These are phyloP conservation scores for Amphiduros pacificus DNA, from an alignment of 2,888 invertebrate species.

Conservation along the genomic window DNA sequence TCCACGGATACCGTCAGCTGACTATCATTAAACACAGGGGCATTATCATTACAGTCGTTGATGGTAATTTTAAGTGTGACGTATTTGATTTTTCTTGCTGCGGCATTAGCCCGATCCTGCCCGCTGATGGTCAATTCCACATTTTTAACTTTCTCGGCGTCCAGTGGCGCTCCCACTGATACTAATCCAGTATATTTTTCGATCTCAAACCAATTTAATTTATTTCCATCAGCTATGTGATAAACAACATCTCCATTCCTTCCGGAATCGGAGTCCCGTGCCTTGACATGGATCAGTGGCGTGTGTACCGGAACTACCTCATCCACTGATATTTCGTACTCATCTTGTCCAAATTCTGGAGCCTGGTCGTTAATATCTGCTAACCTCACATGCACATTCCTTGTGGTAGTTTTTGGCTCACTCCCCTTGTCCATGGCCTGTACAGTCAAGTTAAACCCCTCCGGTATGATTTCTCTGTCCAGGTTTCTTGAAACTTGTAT, in stretches of 20 bases:
- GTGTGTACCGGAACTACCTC: conserved; percentile 89
- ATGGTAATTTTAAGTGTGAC: conserved; percentile 78
- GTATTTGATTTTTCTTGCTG: conserved; percentile 82
- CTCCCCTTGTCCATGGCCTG: conserved; percentile 81
- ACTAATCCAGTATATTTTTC: conserved; percentile 88
- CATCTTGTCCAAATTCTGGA: conserved; percentile 71
- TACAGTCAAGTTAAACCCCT: conserved; percentile 84
- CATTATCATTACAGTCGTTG: conserved; percentile 91
- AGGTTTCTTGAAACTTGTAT: conserved; percentile 77
- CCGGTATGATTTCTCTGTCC: conserved; percentile 77
- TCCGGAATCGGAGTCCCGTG: conserved; percentile 82
- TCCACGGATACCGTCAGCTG: conserved; percentile 68
- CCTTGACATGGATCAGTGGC: conserved; percentile 83
- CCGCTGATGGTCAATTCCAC: conserved; percentile 43
- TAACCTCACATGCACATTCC: conserved; percentile 76
- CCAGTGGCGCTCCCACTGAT: conserved; percentile 78
- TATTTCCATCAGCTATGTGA: conserved; percentile 78
- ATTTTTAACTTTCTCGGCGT: conserved; percentile 81
- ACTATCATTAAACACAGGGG: conserved; percentile 76
- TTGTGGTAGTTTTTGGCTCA: conserved; percentile 36
- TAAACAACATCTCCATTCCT: conserved; percentile 82
- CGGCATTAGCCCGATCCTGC: conserved; percentile 69
- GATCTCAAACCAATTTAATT: conserved; percentile 83
- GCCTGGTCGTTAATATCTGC: conserved; percentile 82
- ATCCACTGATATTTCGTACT: conserved; percentile 83